These are phyloP conservation scores for crab-eating macaque (Macaca fascicularis) DNA, from an alignment of 2,113 vertebrate species.

Conservation along the genomic window DNA sequence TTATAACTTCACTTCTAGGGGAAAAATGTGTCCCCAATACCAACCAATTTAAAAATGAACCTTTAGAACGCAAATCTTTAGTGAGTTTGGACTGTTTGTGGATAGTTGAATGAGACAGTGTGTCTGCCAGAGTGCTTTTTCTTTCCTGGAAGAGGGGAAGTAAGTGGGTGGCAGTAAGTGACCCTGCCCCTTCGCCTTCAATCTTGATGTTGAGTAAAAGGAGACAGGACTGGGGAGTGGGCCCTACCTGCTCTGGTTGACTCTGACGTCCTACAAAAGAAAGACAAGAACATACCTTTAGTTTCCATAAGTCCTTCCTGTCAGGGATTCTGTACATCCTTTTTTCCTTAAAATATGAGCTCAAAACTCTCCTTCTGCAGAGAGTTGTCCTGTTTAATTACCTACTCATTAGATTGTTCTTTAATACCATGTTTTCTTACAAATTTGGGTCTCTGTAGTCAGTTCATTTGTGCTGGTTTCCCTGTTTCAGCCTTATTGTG, in stretches of 20 bases:
- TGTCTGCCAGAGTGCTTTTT: background rate
- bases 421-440: background rate
- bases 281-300: slow-evolving; percentile 36
- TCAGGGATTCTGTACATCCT: background rate
- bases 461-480: background rate
- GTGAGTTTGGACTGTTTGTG: background rate
- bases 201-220: background rate
- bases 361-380: background rate
- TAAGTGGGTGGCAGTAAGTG: background rate
- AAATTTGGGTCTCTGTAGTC: background rate
- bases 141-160: background rate
- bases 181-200: background rate
- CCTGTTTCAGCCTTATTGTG: background rate
- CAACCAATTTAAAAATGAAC: background rate
- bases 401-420: background rate
- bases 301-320: background rate
- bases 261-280: slow-evolving; percentile 58
- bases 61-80: background rate
- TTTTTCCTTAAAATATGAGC: background rate
- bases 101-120: background rate
- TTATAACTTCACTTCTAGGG: background rate
- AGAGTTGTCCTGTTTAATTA: background rate
- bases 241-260: slow-evolving; percentile 62
- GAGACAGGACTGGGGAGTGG: background rate
- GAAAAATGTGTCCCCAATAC: background rate